Percentiles rank a stretch among this genome's conserved stretches.
phyloP scores from a whole-genome alignment of 2,888 invertebrate species.

The Gasteruption jaculator region DNA sequence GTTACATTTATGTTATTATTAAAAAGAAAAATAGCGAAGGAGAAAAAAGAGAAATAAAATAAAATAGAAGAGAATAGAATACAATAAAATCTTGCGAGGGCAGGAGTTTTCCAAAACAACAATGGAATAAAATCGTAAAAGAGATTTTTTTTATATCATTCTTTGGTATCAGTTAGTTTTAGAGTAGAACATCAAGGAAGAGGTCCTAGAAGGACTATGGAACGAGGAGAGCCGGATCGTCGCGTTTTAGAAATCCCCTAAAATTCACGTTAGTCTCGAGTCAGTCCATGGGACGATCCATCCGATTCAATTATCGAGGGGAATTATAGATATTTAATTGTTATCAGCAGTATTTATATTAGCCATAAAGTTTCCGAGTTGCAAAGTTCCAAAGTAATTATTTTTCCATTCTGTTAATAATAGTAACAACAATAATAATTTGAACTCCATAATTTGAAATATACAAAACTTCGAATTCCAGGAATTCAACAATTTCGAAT shows the following conservation, averaged over 20 bases:
- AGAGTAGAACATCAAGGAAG: constrained; percentile 34
- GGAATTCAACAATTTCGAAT: no score
- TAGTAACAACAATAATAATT: no score
- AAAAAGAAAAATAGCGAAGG: constrained; percentile 15
- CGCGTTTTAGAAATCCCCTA: constrained; percentile 42
- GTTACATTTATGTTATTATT: constrained; percentile 20
- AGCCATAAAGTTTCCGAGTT: no score
- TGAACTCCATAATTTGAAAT: no score
- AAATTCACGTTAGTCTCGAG: constrained; percentile 38
- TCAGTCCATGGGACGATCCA: no score
- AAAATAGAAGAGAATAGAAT: constrained; percentile 25
- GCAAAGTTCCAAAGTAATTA: no score
- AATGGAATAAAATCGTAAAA: constrained; percentile 22
- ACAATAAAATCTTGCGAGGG: constrained; percentile 13
- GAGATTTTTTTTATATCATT: not conserved
- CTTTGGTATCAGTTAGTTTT: no score
- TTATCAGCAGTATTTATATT: no score
- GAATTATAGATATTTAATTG: no score
- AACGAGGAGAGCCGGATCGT: constrained; percentile 42
- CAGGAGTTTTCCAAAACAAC: constrained; percentile 11
- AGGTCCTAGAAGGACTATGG: constrained; percentile 43
- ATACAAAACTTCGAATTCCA: no score
- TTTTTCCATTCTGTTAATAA: no score
- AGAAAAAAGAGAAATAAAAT: not conserved
- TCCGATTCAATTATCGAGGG: no score